These are phyloP conservation scores for Epicauta chinensis DNA, from an alignment of 1,140 invertebrate genomes.

Conservation along the genomic window DNA sequence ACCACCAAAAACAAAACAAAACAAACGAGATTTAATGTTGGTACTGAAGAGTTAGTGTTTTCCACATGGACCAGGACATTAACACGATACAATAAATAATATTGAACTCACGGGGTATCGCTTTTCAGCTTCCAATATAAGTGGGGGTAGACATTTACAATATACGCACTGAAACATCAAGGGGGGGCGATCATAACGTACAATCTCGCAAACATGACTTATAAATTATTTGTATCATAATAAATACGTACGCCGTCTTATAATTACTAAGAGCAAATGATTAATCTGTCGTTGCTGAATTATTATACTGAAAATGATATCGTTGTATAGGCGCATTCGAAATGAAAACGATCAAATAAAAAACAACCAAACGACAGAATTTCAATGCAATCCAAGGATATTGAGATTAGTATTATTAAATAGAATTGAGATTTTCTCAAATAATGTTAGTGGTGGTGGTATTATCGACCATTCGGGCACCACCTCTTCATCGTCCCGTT, in stretches of 20 bases:
- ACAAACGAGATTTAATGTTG: constrained; percentile 4
- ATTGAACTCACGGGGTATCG: constrained; percentile 19
- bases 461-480: constrained; percentile 2
- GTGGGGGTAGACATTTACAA: constrained; percentile 17
- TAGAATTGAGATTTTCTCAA: too few relatives aligned
- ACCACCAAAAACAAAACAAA: too few relatives aligned
- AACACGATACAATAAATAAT: constrained; percentile 32
- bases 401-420: too few relatives aligned
- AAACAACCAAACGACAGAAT: too few relatives aligned
- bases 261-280: constrained; percentile 28
- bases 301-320: constrained; percentile 18
- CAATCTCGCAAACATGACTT: constrained; percentile 27
- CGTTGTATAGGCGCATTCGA: too few relatives aligned
- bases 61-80: constrained; percentile 28
- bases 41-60: constrained; percentile 29
- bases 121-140: constrained; percentile 19
- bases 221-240: constrained; percentile 30
- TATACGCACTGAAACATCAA: constrained; percentile 2
- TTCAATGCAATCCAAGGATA: too few relatives aligned
- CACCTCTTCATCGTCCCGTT: too few relatives aligned
- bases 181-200: constrained; percentile 17
- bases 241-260: constrained; percentile 27
- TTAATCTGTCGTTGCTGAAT: constrained; percentile 29
- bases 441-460: too few relatives aligned
- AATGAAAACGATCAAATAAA: too few relatives aligned